A percentile compares a stretch with the other conserved stretches of the same genome.
phyloP scores from a whole-genome alignment of 2,888 invertebrate species.

The Cybosia mesomella region DNA sequence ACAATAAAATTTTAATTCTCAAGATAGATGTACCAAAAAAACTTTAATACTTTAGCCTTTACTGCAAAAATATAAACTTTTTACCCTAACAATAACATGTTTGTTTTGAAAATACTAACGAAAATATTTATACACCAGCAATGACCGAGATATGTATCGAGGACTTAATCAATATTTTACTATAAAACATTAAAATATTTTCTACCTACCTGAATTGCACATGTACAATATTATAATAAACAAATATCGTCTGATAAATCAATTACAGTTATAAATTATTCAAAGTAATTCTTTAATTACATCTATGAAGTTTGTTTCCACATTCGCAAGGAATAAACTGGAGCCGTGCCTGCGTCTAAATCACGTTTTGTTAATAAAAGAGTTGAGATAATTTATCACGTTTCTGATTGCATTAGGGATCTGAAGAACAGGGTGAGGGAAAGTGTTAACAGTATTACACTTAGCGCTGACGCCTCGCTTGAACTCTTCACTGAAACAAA shows the following conservation, averaged over 20 bases:
- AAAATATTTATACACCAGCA: slow-evolving; percentile 42
- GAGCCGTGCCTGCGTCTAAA: slow-evolving; percentile 61
- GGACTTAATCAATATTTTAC: slow-evolving; percentile 61
- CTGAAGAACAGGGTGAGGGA: slow-evolving; percentile 69
- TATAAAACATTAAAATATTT: slow-evolving; percentile 56
- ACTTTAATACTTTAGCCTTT: slow-evolving; percentile 41
- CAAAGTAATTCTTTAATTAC: slow-evolving; percentile 34
- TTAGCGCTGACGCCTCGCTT: slow-evolving; percentile 67
- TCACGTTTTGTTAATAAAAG: slow-evolving; percentile 73
- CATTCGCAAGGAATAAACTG: slow-evolving; percentile 42
- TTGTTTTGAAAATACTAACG: slow-evolving; percentile 40
- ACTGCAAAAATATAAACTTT: slow-evolving; percentile 59
- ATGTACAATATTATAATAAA: slow-evolving; percentile 43
- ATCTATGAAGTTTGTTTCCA: slow-evolving; percentile 40
- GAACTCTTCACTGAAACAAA: slow-evolving; percentile 84
- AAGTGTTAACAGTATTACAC: slow-evolving; percentile 79
- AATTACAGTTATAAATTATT: slow-evolving; percentile 31
- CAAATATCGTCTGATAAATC: slow-evolving; percentile 23
- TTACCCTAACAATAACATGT: slow-evolving; percentile 48
- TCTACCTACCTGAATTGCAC: slow-evolving; percentile 54
- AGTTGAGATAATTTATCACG: slow-evolving; percentile 82
- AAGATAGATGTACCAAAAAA: slow-evolving; percentile 51
- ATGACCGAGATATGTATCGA: slow-evolving; percentile 67
- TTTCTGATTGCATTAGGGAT: slow-evolving; percentile 75
- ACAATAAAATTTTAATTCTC: slow-evolving; percentile 58